Conservation (phyloP, 2,113 vertebrate species). For the Daubentonia madagascariensis region DNA sequence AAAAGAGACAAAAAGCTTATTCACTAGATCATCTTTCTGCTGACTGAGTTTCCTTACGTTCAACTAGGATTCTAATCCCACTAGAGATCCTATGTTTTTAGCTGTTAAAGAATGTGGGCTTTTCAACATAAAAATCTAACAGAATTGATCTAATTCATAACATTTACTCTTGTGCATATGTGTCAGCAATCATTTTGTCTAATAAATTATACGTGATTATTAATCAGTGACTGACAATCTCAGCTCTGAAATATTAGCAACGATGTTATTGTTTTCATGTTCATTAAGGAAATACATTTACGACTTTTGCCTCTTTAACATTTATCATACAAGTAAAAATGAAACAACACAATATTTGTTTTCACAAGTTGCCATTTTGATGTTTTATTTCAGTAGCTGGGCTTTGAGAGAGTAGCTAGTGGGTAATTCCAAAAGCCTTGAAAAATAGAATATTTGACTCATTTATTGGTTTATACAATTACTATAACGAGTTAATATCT, state of each 20-base stretch:
- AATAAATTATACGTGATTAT: slow-evolving; percentile 22
- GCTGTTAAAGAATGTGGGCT: not conserved
- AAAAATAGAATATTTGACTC: not conserved
- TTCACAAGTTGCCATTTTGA: not conserved
- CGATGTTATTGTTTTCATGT: slow-evolving; percentile 1
- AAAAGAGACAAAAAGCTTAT: not conserved
- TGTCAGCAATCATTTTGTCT: not conserved
- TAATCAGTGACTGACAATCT: slow-evolving; percentile 26
- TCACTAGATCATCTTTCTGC: not conserved
- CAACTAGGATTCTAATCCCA: not conserved
- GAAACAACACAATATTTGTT: not conserved
- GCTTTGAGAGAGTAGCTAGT: not conserved
- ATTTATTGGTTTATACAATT: not conserved
- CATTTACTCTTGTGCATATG: not conserved
- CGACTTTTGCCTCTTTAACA: not conserved
- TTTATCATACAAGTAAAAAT: slow-evolving; percentile 33
- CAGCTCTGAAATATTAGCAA: not conserved
- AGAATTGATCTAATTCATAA: not conserved
- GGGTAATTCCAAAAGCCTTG: not conserved
- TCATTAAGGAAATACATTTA: slow-evolving; percentile 57
- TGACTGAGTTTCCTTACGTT: not conserved
- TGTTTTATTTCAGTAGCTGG: not conserved
- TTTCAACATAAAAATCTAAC: not conserved
- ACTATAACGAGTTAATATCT: slow-evolving; percentile 1
- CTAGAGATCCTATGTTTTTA: not conserved